Percentiles rank a stretch among this genome's conserved stretches.
These are phyloP conservation scores for Dermochelys coriacea DNA, from an alignment of 2,797 vertebrate species.

Conservation along the genomic window DNA sequence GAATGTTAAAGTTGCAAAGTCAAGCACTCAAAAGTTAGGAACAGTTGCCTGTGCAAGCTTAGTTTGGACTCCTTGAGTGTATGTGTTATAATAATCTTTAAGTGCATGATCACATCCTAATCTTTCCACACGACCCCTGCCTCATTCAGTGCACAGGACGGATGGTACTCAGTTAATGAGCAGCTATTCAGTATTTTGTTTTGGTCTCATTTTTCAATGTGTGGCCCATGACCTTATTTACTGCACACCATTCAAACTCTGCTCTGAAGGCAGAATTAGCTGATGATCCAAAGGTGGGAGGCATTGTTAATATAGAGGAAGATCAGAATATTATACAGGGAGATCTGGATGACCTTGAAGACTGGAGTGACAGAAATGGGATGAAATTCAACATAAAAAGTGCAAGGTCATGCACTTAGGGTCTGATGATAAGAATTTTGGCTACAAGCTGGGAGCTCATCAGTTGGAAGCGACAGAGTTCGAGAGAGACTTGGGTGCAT, in stretches of 20 bases:
- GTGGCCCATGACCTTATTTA: not conserved
- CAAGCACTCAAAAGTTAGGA: not conserved
- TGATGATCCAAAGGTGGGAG: not conserved
- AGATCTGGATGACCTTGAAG: not conserved
- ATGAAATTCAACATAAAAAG: not conserved
- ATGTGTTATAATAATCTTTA: not conserved
- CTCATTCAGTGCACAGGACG: slow-evolving; percentile 4
- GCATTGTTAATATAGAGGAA: not conserved
- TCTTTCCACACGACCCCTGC: not conserved
- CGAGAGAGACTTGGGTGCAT: not conserved
- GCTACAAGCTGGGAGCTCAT: not conserved
- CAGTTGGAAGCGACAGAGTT: not conserved
- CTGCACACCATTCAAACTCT: not conserved
- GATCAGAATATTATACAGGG: not conserved
- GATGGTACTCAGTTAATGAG: not conserved
- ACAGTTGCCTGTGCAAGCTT: not conserved
- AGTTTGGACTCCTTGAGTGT: not conserved
- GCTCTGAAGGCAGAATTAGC: slow-evolving; percentile 19
- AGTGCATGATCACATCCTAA: not conserved
- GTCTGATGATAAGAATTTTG: not conserved
- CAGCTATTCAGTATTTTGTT: slow-evolving; percentile 36
- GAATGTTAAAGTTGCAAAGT: not conserved
- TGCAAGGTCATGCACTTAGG: not conserved
- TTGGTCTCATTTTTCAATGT: not conserved
- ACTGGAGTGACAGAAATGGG: not conserved